Conservation (phyloP, 2,888 invertebrate genomes). For the Flexamia atlantica region DNA sequence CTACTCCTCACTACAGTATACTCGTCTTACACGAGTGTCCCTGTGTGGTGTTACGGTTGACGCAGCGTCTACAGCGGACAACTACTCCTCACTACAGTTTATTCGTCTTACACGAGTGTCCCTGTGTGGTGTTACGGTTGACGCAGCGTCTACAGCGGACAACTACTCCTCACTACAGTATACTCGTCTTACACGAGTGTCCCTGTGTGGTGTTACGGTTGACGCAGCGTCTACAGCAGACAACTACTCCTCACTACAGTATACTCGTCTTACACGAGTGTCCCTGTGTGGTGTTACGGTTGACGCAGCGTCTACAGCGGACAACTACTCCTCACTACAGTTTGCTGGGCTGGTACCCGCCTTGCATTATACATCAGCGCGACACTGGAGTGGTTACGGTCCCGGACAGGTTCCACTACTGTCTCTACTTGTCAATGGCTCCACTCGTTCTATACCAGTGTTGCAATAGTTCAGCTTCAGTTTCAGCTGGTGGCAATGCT, state of each 20-base stretch:
- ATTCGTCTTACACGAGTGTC: too few species aligned
- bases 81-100: too few species aligned
- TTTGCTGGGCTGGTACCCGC: background rate
- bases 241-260: background rate
- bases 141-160: too few species aligned
- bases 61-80: too few species aligned
- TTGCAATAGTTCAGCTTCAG: background rate
- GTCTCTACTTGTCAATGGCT: background rate
- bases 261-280: background rate
- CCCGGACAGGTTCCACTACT: constrained; percentile 1
- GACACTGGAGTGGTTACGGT: constrained; percentile 14
- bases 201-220: too few species aligned
- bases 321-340: background rate
- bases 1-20: too few species aligned
- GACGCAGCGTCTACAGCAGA: background rate
- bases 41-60: too few species aligned
- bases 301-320: background rate
- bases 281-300: too few species aligned
- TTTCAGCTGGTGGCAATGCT: background rate
- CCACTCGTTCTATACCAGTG: background rate
- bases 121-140: too few species aligned
- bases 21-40: too few species aligned
- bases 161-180: too few species aligned
- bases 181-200: too few species aligned
- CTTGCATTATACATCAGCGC: constrained; percentile 12